Evolutionary conservation across 2,797 vertebrate species (phyloP), one percentile per base, ranked within the genome.

Genomic region (Poeciliopsis infans): DNA sequence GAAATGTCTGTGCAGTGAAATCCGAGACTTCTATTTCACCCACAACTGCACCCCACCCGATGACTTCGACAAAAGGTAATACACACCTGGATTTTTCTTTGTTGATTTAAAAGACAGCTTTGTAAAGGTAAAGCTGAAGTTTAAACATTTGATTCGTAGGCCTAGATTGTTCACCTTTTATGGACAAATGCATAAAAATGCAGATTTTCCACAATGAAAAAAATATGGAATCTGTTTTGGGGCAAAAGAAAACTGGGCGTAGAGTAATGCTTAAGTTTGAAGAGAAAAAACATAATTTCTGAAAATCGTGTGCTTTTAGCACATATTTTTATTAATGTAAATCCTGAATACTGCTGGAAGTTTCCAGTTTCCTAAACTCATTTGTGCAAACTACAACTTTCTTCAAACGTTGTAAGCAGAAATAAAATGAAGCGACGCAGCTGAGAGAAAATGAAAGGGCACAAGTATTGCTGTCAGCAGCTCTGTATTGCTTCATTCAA

Each of bases 1-100:
- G 3, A 25, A n/a, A 43, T 79, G 46, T 76, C 1, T 64, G 74
- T 74, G n/a, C 71, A 89, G 84, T 16, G 20, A 25, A 8, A 43
- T 31, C 4, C 13, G 1, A 0, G 0, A 5, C 1, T 39, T 6
- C 23, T 28, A 28, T 0, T 11, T 5, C 2, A 23, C 1, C 25
- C 41, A n/a, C 13, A 7, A 16, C 1, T 25, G 1, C 1, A 39
- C 0, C 7, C 7, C 5, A 68, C 20, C 23, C 4, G 64, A 13
- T 1, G 39, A 39, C 15, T 5, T 15, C 41, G 36, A 0, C 4
- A 1, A 1, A n/a, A 79, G 81, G 84, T 91, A 82, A 84, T 25
- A 10, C 7, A 39, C 13, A 18, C 0, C 18, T 76, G 28, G 11
- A 10, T 2, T 76, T 57, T 12, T n/a, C 4, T 33, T 18, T 33